These are phyloP conservation scores for Drosophila melanogaster DNA, from an alignment of 1,140 invertebrate species.

Conservation along the genomic window Release_6_plus_ISO1_MT NT_033779.5:1815001-1815500, in stretches of 20 bases:
- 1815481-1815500: constrained; percentile 43
- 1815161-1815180: constrained; percentile 10
- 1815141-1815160: background rate
- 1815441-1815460: constrained; percentile 54
- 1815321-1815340: constrained; percentile 35
- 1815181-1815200: constrained; percentile 39
- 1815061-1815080: background rate
- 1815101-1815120: constrained; percentile 1
- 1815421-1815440: constrained; percentile 21
- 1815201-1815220: constrained; percentile 9
- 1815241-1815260: background rate
- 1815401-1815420: constrained; percentile 40
- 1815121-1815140: background rate
- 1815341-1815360: constrained; percentile 7
- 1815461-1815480: constrained; percentile 37
- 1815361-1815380: constrained; percentile 36
- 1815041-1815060: constrained; percentile 1
- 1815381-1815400: constrained; percentile 62
- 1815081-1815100: constrained; percentile 4
- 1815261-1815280: constrained; percentile 6
- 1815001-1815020: background rate
- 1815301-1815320: constrained; percentile 20
- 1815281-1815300: constrained; percentile 4
- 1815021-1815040: background rate
- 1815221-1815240: constrained; percentile 12